Evolutionary conservation across 2,888 invertebrate species (phyloP).

Genomic region (Bimastos eiseni): DNA sequence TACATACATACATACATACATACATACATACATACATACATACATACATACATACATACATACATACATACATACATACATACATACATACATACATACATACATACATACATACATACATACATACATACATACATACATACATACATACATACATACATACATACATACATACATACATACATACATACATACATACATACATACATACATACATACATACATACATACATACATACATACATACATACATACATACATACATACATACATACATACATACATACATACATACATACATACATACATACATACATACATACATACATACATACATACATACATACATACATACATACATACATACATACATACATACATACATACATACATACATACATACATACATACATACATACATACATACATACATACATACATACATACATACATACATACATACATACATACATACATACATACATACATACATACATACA

Average conservation of each 20-base stretch:
- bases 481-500: background rate
- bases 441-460: too few species aligned
- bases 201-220: background rate
- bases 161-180: too few species aligned
- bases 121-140: background rate
- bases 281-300: too few species aligned
- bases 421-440: background rate
- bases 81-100: too few species aligned
- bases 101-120: too few species aligned
- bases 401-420: background rate
- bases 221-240: background rate
- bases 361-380: too few species aligned
- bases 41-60: background rate
- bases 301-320: background rate
- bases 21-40: background rate
- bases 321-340: background rate
- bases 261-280: too few species aligned
- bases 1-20: too few species aligned
- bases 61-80: background rate
- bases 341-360: background rate
- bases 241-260: background rate
- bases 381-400: background rate
- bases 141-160: background rate
- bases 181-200: too few species aligned
- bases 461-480: too few species aligned